phyloP scores from a whole-genome alignment of 2,888 invertebrate species.

The Hirtodrosophila histrioides region DNA sequence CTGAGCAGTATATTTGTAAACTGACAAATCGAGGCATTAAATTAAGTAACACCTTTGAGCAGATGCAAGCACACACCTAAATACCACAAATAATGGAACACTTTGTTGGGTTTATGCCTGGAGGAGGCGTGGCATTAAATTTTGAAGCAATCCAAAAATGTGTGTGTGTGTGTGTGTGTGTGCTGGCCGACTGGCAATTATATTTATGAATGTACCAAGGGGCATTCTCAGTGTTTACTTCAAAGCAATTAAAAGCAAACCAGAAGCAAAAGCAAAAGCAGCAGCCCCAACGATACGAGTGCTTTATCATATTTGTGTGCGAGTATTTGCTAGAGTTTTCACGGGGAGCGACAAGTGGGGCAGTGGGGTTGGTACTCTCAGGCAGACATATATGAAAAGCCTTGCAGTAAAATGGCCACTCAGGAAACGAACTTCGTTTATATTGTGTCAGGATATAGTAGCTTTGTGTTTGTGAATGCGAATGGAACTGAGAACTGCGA shows the following conservation, averaged over 20 bases:
- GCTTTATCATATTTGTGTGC: slow-evolving; percentile 75
- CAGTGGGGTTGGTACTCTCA: slow-evolving; percentile 1
- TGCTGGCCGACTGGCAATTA: slow-evolving; percentile 65
- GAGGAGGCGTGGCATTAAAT: slow-evolving; percentile 33
- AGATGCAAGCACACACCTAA: slow-evolving; percentile 2
- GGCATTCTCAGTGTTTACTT: slow-evolving; percentile 73
- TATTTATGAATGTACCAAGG: slow-evolving; percentile 74
- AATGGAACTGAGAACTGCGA: slow-evolving; percentile 16
- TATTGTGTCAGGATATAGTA: slow-evolving; percentile 77
- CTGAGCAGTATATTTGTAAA: slow-evolving; percentile 40
- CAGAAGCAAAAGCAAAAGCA: slow-evolving; percentile 31
- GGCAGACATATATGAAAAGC: slow-evolving; percentile 63
- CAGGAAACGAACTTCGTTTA: slow-evolving; percentile 80
- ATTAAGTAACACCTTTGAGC: slow-evolving; percentile 36
- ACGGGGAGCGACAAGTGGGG: slow-evolving; percentile 2
- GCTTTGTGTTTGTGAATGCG: slow-evolving; percentile 64
- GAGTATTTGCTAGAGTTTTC: slow-evolving; percentile 68
- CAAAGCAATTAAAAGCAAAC: slow-evolving; percentile 75
- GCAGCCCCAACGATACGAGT: slow-evolving; percentile 37
- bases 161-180: too few relatives aligned
- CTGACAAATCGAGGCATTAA: slow-evolving; percentile 54
- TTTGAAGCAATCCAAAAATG: slow-evolving; percentile 42
- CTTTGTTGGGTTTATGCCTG: slow-evolving; percentile 6
- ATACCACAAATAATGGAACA: slow-evolving; percentile 16
- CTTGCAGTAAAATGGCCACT: slow-evolving; percentile 77